Evolutionary conservation across 2,113 vertebrate species (phyloP).

Genomic region (Rhegmatorhina hoffmannsi): DNA sequence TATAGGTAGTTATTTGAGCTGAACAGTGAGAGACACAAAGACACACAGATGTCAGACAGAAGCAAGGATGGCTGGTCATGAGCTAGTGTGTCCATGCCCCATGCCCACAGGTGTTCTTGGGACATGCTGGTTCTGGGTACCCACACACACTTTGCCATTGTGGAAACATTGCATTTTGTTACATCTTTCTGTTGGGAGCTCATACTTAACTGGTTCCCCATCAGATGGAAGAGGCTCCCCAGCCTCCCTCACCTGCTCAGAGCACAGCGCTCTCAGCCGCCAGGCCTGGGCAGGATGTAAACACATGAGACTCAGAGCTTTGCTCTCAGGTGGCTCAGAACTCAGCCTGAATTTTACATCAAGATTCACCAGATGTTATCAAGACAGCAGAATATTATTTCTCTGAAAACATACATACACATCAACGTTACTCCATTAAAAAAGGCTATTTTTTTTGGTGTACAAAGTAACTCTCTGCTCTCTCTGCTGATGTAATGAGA

Average conservation of each 20-base stretch:
- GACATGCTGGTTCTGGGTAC: background rate
- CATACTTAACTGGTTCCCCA: background rate
- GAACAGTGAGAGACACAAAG: background rate
- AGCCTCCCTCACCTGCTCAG: background rate
- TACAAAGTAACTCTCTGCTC: background rate
- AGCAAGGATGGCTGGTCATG: background rate
- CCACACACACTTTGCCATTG: background rate
- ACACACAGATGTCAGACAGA: fast-evolving
- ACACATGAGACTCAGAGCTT: background rate
- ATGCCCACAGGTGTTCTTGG: background rate
- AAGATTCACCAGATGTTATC: background rate
- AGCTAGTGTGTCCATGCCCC: background rate
- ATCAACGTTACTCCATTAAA: background rate
- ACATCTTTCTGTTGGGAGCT: background rate
- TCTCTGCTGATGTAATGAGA: background rate
- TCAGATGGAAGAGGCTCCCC: background rate
- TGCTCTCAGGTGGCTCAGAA: background rate
- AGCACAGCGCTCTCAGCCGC: background rate
- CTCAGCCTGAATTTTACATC: background rate
- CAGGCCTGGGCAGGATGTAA: background rate
- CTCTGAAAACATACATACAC: background rate
- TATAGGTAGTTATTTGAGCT: background rate
- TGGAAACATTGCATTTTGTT: background rate
- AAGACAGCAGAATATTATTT: background rate
- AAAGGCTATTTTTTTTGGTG: background rate